A percentile compares a stretch with the other conserved stretches of the same genome.
Evolutionary conservation across 2,797 vertebrate genomes (phyloP).

Genomic region (Tokudaia muenninki): DNA sequence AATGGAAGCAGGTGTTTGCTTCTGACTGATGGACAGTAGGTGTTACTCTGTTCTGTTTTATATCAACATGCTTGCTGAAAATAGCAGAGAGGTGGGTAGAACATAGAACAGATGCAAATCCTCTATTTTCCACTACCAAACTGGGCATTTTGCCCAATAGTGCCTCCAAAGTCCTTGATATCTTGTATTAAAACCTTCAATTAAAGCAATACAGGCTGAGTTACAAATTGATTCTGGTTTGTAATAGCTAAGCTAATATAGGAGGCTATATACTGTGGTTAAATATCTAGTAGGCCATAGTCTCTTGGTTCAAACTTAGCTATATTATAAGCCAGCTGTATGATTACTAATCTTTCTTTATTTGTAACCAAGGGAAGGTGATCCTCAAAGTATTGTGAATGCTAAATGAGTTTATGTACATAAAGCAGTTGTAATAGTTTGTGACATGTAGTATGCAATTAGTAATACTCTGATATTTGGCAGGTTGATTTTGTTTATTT

Average conservation of each 20-base stretch:
- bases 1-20: neutral
- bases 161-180: neutral
- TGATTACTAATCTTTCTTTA: constrained; percentile 30
- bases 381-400: constrained; percentile 3
- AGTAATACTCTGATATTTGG: neutral
- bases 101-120: constrained; percentile 22
- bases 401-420: constrained; percentile 38
- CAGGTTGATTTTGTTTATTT: neutral
- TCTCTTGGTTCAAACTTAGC: constrained; percentile 38
- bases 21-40: neutral
- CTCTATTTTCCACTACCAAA: constrained; percentile 7
- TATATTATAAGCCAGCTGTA: neutral
- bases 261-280: neutral
- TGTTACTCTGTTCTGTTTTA: neutral
- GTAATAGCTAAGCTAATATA: neutral
- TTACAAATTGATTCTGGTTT: constrained; percentile 31
- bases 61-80: neutral
- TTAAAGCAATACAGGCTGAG: constrained; percentile 1
- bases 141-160: neutral
- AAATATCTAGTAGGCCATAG: neutral
- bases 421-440: constrained; percentile 22
- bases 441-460: constrained; percentile 8
- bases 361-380: constrained; percentile 9
- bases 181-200: constrained; percentile 34
- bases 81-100: neutral